Evolutionary conservation across 2,113 vertebrate genomes (phyloP).

Genomic region (Cebidichthys violaceus): DNA sequence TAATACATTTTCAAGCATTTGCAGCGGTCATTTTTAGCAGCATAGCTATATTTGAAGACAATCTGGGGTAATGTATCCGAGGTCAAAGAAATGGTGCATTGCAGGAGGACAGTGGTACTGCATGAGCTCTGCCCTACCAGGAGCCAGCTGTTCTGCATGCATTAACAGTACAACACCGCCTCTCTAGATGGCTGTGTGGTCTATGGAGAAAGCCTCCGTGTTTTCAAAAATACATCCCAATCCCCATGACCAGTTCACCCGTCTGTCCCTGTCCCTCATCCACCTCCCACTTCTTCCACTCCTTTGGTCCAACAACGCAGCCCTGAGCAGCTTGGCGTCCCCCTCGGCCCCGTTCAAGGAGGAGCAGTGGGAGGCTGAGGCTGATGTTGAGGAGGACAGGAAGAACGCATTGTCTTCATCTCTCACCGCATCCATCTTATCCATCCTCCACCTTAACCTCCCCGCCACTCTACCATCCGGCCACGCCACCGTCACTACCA

Average conservation of each 20-base stretch:
- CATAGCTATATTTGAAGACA: conserved; percentile 19
- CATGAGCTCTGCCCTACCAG: conserved; percentile 48
- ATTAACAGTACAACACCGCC: not conserved
- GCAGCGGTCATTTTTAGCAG: conserved; percentile 5
- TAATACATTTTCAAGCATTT: conserved; percentile 6
- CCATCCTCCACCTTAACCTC: conserved; percentile 89
- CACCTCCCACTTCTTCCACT: conserved; percentile 68
- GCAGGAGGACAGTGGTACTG: conserved; percentile 45
- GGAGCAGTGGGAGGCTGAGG: conserved; percentile 85
- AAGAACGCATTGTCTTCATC: conserved; percentile 86
- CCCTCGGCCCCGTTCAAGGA: conserved; percentile 88
- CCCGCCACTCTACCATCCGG: conserved; percentile 82
- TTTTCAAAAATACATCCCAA: not conserved
- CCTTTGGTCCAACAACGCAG: conserved; percentile 77
- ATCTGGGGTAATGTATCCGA: conserved; percentile 33
- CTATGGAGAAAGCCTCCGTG: not conserved
- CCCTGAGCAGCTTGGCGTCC: conserved; percentile 92
- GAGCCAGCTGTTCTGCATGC: conserved; percentile 9
- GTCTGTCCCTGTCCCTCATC: conserved; percentile 74
- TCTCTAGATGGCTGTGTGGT: not conserved
- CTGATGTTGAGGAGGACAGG: conserved; percentile 87
- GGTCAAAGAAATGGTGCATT: conserved; percentile 64
- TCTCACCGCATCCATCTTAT: conserved; percentile 91
- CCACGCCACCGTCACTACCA: conserved; percentile 38
- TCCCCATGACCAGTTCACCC: conserved; percentile 79